Evolutionary conservation across 2,113 vertebrate species (phyloP).

Genomic region (Charina bottae): DNA sequence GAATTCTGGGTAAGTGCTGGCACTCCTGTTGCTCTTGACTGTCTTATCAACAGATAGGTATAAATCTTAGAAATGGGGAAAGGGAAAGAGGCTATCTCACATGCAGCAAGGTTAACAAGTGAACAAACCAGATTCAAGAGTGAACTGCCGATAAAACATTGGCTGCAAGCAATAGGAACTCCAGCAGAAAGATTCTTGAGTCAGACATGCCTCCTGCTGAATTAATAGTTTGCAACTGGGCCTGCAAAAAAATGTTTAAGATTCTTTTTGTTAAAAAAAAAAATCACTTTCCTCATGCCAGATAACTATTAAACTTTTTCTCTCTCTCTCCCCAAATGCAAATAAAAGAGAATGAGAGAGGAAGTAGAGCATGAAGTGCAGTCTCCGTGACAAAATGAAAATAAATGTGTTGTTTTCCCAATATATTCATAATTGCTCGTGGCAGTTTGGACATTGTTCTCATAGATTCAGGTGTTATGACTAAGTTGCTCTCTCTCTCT

Average conservation of each 20-base stretch:
- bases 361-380: background rate
- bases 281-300: background rate
- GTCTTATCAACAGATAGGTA: background rate
- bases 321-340: background rate
- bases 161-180: background rate
- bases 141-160: background rate
- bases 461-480: background rate
- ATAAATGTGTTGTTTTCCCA: background rate
- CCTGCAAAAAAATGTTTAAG: background rate
- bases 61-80: background rate
- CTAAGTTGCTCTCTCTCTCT: background rate
- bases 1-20: background rate
- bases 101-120: background rate
- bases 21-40: background rate
- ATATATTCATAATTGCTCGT: background rate
- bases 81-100: background rate
- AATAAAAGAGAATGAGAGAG: background rate
- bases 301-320: background rate
- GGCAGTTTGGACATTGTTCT: background rate
- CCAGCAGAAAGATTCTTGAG: background rate
- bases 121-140: background rate
- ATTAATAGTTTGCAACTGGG: background rate
- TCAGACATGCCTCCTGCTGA: background rate
- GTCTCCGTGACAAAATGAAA: background rate
- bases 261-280: background rate